Evolutionary conservation across 2,888 invertebrate genomes (phyloP).

Genomic region (Eumerus sabulonum): DNA sequence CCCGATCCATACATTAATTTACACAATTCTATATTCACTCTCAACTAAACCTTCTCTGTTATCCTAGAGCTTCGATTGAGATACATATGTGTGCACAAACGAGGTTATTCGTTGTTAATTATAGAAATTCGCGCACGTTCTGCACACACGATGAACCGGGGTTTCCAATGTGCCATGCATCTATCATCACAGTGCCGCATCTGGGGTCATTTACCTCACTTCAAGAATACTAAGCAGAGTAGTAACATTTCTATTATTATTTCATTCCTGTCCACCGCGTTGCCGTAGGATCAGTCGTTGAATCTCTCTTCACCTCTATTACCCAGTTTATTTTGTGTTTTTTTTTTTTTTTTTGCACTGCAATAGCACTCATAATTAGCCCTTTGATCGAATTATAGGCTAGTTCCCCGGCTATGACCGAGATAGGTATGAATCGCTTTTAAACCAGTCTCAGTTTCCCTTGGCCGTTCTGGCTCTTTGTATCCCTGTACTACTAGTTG

Average conservation of each 20-base stretch:
- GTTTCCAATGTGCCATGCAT: slow-evolving; percentile 29
- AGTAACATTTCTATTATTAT: slow-evolving; percentile 56
- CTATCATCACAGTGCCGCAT: slow-evolving; percentile 27
- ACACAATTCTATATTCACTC: no score
- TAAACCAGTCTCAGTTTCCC: slow-evolving; percentile 13
- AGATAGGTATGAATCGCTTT: slow-evolving; percentile 20
- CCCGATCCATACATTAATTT: no score
- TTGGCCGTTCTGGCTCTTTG: neutral
- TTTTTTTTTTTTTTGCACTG: no score
- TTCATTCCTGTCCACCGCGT: slow-evolving; percentile 28
- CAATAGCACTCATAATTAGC: slow-evolving; percentile 41
- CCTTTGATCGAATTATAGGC: slow-evolving; percentile 44
- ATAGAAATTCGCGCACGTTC: neutral
- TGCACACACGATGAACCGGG: no score
- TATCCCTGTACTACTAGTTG: neutral
- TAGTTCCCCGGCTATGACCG: slow-evolving; percentile 8
- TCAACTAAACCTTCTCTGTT: no score
- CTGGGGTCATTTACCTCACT: slow-evolving; percentile 50
- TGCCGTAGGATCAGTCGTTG: neutral
- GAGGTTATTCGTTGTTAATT: slow-evolving; percentile 27
- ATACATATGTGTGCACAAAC: slow-evolving; percentile 13
- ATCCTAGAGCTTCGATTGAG: no score
- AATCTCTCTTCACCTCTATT: slow-evolving; percentile 12
- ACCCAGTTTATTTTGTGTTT: no score
- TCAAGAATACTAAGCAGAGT: slow-evolving; percentile 13